Evolutionary conservation across 2,797 vertebrate genomes (phyloP).

Genomic region (Tiaroga cobitis): DNA sequence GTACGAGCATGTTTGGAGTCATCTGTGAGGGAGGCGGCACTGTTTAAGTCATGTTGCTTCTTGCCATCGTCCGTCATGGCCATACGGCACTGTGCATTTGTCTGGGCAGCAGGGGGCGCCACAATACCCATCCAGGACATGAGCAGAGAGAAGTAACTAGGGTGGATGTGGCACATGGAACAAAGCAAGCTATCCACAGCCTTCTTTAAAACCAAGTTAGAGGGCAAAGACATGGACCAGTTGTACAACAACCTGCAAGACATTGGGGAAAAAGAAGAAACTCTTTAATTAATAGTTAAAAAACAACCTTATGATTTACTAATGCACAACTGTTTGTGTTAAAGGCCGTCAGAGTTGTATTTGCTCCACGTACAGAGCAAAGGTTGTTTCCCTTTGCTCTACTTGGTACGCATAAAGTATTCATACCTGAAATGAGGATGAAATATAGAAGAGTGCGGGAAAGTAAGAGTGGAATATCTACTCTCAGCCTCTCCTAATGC

Average conservation of each 20-base stretch:
- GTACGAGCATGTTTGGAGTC: constrained; percentile 95
- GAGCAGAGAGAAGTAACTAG: constrained; percentile 95
- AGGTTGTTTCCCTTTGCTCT: constrained; percentile 23
- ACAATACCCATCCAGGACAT: constrained; percentile 99
- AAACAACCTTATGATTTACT: constrained; percentile 14
- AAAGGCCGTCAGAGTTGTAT: neutral
- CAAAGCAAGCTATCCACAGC: constrained; percentile 97
- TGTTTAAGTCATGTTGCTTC: constrained; percentile 88
- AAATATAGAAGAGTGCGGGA: neutral
- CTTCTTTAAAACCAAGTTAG: constrained; percentile 97
- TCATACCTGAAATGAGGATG: constrained; percentile 27
- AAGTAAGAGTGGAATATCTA: neutral
- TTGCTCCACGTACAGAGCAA: neutral
- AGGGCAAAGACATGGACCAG: constrained; percentile 98
- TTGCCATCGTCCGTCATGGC: constrained; percentile 98
- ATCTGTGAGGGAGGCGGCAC: constrained; percentile 82
- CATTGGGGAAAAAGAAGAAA: neutral
- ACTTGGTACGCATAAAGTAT: constrained; percentile 24
- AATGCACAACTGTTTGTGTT: neutral
- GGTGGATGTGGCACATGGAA: constrained; percentile 98
- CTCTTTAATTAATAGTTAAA: neutral
- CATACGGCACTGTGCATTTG: constrained; percentile 82
- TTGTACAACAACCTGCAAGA: constrained; percentile 87
- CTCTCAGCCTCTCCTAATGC: neutral
- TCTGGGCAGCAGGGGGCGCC: constrained; percentile 83